Conservation (phyloP, 2,113 vertebrate species). For the Cebidichthys violaceus region DNA sequence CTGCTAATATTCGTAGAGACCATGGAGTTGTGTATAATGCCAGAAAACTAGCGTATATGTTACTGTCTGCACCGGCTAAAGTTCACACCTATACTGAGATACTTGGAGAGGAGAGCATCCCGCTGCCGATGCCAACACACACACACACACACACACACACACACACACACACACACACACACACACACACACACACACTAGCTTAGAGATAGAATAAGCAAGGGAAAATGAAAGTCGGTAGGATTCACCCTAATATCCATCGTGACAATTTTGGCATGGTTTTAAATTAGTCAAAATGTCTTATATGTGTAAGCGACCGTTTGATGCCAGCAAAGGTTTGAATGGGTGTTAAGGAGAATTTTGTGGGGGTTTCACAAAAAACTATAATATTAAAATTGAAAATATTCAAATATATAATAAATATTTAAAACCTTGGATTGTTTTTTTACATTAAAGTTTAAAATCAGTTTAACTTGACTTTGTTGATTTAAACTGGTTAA, state of each 20-base stretch:
- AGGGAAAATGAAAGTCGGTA: background rate
- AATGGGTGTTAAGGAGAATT: background rate
- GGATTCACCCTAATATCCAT: background rate
- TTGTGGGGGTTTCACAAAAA: background rate
- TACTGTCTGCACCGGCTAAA: background rate
- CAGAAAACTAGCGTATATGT: background rate
- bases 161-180: constrained; percentile 6
- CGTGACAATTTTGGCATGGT: background rate
- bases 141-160: background rate
- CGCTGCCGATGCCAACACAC: background rate
- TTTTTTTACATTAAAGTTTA: background rate
- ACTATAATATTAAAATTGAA: background rate
- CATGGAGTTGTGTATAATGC: background rate
- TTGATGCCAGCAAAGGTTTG: background rate
- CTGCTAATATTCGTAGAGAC: constrained; percentile 38
- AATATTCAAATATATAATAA: background rate
- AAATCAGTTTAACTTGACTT: background rate
- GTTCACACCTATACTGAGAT: constrained; percentile 30
- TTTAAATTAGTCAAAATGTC: constrained; percentile 2
- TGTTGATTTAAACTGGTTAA: constrained; percentile 1
- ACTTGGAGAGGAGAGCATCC: background rate
- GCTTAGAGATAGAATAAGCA: background rate
- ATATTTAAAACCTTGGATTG: background rate
- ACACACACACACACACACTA: background rate
- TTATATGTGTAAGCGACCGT: background rate